A percentile compares a stretch with the other conserved stretches of the same genome.
phyloP scores from a whole-genome alignment of 2,888 invertebrate species.

The Lissonota sp. region DNA sequence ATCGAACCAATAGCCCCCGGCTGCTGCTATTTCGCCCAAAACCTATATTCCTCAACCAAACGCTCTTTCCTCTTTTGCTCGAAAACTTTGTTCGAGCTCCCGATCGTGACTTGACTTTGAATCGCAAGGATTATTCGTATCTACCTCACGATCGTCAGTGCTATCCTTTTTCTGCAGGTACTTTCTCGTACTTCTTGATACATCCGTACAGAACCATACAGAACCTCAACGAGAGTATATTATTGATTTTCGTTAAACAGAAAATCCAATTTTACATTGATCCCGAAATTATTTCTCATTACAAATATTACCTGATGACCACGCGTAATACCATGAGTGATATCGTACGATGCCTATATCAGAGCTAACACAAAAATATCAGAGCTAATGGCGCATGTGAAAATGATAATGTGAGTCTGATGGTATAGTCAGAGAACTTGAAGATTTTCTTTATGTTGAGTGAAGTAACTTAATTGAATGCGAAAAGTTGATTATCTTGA shows the following conservation, averaged over 20 bases:
- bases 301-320: neutral
- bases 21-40: slow-evolving; percentile 7
- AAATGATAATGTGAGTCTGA: too few relatives aligned
- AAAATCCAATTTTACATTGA: neutral
- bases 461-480: too few relatives aligned
- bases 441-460: too few relatives aligned
- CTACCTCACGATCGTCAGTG: slow-evolving; percentile 58
- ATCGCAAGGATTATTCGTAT: slow-evolving; percentile 59
- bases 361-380: too few relatives aligned
- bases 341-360: too few relatives aligned
- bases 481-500: too few relatives aligned
- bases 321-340: too few relatives aligned
- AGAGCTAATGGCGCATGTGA: too few relatives aligned
- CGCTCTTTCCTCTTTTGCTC: slow-evolving; percentile 52
- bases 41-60: slow-evolving; percentile 50
- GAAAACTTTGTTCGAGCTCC: slow-evolving; percentile 65
- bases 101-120: slow-evolving; percentile 66
- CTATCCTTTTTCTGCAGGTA: slow-evolving; percentile 12
- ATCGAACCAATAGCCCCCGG: slow-evolving; percentile 34
- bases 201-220: neutral
- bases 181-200: slow-evolving; percentile 38
- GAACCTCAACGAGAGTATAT: slow-evolving; percentile 9
- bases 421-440: too few relatives aligned
- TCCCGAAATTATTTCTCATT: slow-evolving; percentile 16
- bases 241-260: slow-evolving; percentile 18